phyloP scores from a whole-genome alignment of 2,797 vertebrate genomes.

The Oreonectes daqikongensis region DNA sequence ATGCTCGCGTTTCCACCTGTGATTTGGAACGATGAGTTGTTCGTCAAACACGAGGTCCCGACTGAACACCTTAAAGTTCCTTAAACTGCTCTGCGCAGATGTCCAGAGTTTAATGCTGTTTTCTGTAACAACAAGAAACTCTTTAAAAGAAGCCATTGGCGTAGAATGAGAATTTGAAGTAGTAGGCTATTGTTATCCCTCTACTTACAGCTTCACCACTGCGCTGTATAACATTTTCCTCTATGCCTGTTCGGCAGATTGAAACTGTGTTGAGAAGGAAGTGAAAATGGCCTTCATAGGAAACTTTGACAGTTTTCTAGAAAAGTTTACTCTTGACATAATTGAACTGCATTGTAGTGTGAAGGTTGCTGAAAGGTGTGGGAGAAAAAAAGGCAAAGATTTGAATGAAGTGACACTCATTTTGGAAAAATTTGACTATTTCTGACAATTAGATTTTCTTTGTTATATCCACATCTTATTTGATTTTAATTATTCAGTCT shows the following conservation, averaged over 20 bases:
- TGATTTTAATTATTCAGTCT: not conserved
- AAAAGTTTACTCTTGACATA: slow-evolving; percentile 53
- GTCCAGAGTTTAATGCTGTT: slow-evolving; percentile 30
- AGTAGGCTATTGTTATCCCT: slow-evolving; percentile 22
- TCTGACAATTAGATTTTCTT: not conserved
- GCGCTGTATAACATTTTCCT: not conserved
- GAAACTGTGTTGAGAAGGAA: slow-evolving; percentile 16
- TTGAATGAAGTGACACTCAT: slow-evolving; percentile 17
- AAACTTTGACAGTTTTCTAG: slow-evolving; percentile 39
- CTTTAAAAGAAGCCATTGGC: not conserved
- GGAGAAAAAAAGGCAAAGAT: slow-evolving; percentile 43
- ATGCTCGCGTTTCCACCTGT: slow-evolving; percentile 33
- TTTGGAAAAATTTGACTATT: slow-evolving; percentile 1
- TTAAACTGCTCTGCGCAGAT: slow-evolving; percentile 39
- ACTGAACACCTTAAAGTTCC: slow-evolving; percentile 22
- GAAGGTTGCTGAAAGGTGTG: slow-evolving; percentile 49
- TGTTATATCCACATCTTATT: not conserved
- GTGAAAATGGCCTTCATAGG: slow-evolving; percentile 26
- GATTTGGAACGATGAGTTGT: slow-evolving; percentile 24
- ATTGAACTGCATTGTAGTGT: slow-evolving; percentile 58
- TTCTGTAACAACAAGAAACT: not conserved
- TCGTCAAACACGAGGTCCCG: slow-evolving; percentile 21
- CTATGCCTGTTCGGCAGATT: slow-evolving; percentile 23
- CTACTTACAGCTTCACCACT: slow-evolving; percentile 9
- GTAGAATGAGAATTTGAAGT: not conserved